These are phyloP conservation scores for Scomber colias DNA, from an alignment of 2,113 vertebrate genomes.

Conservation along the genomic window DNA sequence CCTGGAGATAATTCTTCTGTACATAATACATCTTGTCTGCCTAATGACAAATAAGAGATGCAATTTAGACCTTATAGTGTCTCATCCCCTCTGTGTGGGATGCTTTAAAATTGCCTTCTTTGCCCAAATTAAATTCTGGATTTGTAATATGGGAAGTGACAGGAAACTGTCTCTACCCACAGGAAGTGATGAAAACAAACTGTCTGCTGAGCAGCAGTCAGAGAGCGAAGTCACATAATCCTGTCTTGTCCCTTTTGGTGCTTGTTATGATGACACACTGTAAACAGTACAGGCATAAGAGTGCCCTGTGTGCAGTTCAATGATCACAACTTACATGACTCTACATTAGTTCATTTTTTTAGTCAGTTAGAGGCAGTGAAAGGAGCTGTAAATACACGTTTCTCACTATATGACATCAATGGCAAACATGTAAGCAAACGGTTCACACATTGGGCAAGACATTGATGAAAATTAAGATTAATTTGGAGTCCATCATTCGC, in stretches of 20 bases:
- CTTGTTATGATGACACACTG: slow-evolving; percentile 24
- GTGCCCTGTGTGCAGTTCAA: not conserved
- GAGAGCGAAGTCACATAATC: not conserved
- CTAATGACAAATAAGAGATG: not conserved
- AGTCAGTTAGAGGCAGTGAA: not conserved
- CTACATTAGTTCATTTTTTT: not conserved
- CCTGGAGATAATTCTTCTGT: not conserved
- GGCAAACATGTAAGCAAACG: not conserved
- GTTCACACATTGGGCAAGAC: not conserved
- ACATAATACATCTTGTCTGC: not conserved
- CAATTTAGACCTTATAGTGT: not conserved
- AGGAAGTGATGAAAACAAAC: slow-evolving; percentile 35
- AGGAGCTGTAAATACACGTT: not conserved
- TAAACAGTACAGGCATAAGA: not conserved
- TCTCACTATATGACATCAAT: not conserved
- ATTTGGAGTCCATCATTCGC: not conserved
- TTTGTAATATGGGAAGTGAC: slow-evolving; percentile 12
- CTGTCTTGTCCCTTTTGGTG: not conserved
- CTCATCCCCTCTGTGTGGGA: slow-evolving; percentile 4
- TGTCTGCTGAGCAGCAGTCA: slow-evolving; percentile 21
- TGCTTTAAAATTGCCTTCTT: slow-evolving; percentile 31
- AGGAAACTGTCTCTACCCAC: slow-evolving; percentile 32
- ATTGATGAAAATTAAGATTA: not conserved
- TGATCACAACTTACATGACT: slow-evolving; percentile 2
- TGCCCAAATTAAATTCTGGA: slow-evolving; percentile 16